Base-by-base conservation (phyloP, 2,888 invertebrate genomes). In the Oligia latruncula region DNA sequence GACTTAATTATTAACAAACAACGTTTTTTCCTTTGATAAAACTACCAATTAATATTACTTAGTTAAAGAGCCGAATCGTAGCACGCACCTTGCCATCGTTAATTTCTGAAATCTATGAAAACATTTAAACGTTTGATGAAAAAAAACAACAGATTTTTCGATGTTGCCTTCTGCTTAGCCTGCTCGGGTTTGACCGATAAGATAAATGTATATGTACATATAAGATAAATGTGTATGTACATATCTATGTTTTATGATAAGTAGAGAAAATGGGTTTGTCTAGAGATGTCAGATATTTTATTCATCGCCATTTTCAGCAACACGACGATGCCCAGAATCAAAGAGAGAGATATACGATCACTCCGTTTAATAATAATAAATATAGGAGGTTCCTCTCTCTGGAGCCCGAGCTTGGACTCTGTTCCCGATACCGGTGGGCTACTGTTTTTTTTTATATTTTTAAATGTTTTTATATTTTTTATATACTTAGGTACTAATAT, bases 231-330 rank as follows among this genome's bases (percentile, higher is more conserved):
- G 8, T 77, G 52, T 23, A 29, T 17, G 2, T 9, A 58, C 2
- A 29, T 29, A 15, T n/a, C 5, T n/a, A 40, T 66, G n/a, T n/a
- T 8, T 4, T 64, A 43, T 29, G 23, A 29, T 66, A 46, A 80
- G 15, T 52, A 35, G 4, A 46, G 3, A 35, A 29, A 60, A 78
- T 66, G 17, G 1, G 20, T 43, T 80, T 43, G 3, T 15, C 43
- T 55, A 58, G 35, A 49, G 55, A 29, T 62, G 13, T 58, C 4
- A 0, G 0, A 71, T 81, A 46, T 76, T 67, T 62, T 62, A 67
- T 75, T 81, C 49, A 81, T 66, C 5, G 29, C 4, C 35, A 15
- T 29, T 77, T 68, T 43, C 62, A 55, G 23, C 5, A 64, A 65
- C 23, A 58, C 29, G 17, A 9, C 29, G n/a, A 40, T 46, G 20